A percentile compares a stretch with the other conserved stretches of the same genome.
phyloP scores from a whole-genome alignment of 2,113 vertebrate species.

The Paramormyrops kingsleyae region DNA sequence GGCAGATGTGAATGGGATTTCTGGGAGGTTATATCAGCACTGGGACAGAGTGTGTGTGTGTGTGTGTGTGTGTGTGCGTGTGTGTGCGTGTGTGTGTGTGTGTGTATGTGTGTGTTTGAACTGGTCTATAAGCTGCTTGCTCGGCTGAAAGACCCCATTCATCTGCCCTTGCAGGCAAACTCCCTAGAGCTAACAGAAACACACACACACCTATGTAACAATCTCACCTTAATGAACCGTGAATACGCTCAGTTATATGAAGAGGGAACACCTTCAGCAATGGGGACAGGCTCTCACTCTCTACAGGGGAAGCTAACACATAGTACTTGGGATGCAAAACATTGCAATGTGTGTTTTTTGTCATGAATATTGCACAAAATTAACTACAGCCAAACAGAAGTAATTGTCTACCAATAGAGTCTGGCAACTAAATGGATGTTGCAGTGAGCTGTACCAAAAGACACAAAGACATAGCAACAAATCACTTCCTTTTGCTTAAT shows the following conservation, averaged over 20 bases:
- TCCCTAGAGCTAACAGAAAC: not conserved
- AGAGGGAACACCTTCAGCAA: not conserved
- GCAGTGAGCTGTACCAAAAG: not conserved
- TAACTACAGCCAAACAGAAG: not conserved
- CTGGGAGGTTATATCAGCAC: slow-evolving; percentile 18
- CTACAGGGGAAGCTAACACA: not conserved
- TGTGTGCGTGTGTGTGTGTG: not conserved
- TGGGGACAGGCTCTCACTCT: not conserved
- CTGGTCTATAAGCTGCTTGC: not conserved
- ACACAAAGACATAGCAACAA: not conserved
- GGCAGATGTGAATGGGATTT: slow-evolving; percentile 27
- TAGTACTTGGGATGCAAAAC: not conserved
- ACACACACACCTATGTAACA: not conserved
- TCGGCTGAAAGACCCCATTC: slow-evolving; percentile 14
- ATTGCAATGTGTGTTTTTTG: not conserved
- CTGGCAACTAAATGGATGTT: not conserved
- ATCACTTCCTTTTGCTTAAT: not conserved
- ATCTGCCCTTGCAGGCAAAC: slow-evolving; percentile 4
- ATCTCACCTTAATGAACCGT: not conserved
- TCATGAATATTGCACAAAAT: not conserved
- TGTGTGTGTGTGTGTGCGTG: slow-evolving; percentile 10
- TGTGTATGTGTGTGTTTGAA: slow-evolving; percentile 8
- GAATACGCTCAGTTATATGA: not conserved
- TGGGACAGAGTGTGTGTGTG: not conserved
- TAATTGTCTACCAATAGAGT: not conserved